These are phyloP conservation scores for Monarcha castaneiventris DNA, from an alignment of 2,113 vertebrate genomes.

Conservation along the genomic window DNA sequence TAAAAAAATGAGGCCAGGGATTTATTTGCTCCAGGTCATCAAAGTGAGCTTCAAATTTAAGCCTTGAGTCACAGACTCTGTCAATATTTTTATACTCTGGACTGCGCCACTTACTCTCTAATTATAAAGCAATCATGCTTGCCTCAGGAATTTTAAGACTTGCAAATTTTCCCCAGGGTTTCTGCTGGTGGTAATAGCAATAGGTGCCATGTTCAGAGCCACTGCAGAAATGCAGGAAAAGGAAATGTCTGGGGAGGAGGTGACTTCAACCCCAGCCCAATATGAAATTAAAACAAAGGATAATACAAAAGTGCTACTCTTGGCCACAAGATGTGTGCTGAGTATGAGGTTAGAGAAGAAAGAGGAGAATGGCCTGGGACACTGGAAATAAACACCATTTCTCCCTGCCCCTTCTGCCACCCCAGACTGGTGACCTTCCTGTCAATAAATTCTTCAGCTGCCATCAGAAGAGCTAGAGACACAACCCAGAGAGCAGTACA, in stretches of 20 bases:
- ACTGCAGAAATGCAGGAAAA: neutral
- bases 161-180: neutral
- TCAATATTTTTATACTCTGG: neutral
- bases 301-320: neutral
- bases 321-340: neutral
- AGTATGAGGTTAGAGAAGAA: neutral
- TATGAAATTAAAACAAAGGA: neutral
- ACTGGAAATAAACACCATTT: neutral
- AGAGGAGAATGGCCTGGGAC: neutral
- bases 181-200: neutral
- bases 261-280: neutral
- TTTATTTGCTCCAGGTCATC: neutral
- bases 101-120: neutral
- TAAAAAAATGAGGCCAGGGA: neutral
- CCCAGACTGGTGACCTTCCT: neutral
- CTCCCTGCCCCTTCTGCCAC: neutral
- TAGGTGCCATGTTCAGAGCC: neutral
- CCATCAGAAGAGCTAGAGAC: neutral
- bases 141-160: neutral
- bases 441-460: neutral
- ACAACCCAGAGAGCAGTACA: rapidly evolving
- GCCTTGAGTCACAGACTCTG: neutral
- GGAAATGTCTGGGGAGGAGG: neutral
- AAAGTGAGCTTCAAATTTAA: neutral
- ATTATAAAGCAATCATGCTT: neutral